Evolutionary conservation across 2,888 invertebrate species (phyloP), one percentile per base, ranked within the genome.

Genomic region (Criorhina ranunculi): DNA sequence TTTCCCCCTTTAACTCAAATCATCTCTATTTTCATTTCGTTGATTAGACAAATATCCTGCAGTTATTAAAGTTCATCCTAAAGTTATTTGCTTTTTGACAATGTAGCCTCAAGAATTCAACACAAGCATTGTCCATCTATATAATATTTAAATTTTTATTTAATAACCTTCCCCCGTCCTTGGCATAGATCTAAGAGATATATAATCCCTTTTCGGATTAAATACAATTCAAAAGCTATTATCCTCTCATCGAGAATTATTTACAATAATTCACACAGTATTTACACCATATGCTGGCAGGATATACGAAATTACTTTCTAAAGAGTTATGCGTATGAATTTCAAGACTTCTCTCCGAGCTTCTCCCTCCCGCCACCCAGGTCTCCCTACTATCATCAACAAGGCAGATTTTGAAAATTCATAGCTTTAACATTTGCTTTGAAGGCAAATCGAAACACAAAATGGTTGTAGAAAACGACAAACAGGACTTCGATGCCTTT

Each of bases 191-290:
- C 37, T 29, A 9, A 8, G 49, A 24, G 24, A 24, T 24, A 4
- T 24, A 4, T 24, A 24, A 24, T 24, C 24, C 67, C 73, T 42
- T 62, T 64, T 67, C 24, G 35, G 67, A 78, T 83, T 79, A 83
- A 53, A 57, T 69, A 79, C 55, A 62, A 83, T 83, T 73, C 78
- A 73, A 78, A 83, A 78, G 69, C 83, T 73, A 75, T 83, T 79
- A 83, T 83, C 83, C 64, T 69, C 75, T 83, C 79, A 83, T 79
- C 55, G 79, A 59, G 67, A 17, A 42, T 57, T 69, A 75, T 57
- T 46, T 67, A 46, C 62, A 70, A 1, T 3, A 53, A 46, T 53
- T 29, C 31, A 9, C 12, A 55, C 17, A 60, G 60, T 49, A 69
- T 69, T 75, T 69, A 75, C 42, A 82, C 66, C 60, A 62, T 51